phyloP scores from a whole-genome alignment of 2,797 vertebrate species.

The Tinamus major region DNA sequence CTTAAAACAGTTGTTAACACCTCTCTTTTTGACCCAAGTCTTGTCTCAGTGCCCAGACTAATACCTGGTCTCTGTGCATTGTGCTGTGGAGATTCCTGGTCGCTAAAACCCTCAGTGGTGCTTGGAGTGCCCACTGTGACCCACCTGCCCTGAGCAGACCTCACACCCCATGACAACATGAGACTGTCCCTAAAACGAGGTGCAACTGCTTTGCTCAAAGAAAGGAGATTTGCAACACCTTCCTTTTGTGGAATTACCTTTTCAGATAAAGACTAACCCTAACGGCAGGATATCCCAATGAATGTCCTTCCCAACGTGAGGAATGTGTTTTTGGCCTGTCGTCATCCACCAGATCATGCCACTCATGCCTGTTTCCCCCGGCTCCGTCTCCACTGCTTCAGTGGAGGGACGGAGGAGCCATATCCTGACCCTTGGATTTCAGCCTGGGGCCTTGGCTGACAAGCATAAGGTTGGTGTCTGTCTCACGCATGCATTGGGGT shows the following conservation, averaged over 20 bases:
- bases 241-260: not conserved
- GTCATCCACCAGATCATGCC: not conserved
- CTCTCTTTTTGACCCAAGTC: not conserved
- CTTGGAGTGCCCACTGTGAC: not conserved
- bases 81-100: not conserved
- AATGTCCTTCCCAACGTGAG: not conserved
- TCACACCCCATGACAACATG: not conserved
- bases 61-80: too few species aligned
- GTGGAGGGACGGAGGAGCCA: not conserved
- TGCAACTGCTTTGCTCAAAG: not conserved
- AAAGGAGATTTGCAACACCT: not conserved
- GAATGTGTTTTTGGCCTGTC: not conserved
- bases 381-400: not conserved
- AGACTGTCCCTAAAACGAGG: not conserved
- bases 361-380: not conserved
- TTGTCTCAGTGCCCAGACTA: not conserved
- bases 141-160: not conserved
- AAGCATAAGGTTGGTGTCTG: not conserved
- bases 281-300: not conserved
- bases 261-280: not conserved
- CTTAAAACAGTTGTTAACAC: not conserved
- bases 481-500: not conserved
- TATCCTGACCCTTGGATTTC: not conserved
- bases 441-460: not conserved
- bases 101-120: fast-evolving